These are phyloP conservation scores for Spisula subtruncata DNA, from an alignment of 2,888 invertebrate genomes.

Conservation along the genomic window DNA sequence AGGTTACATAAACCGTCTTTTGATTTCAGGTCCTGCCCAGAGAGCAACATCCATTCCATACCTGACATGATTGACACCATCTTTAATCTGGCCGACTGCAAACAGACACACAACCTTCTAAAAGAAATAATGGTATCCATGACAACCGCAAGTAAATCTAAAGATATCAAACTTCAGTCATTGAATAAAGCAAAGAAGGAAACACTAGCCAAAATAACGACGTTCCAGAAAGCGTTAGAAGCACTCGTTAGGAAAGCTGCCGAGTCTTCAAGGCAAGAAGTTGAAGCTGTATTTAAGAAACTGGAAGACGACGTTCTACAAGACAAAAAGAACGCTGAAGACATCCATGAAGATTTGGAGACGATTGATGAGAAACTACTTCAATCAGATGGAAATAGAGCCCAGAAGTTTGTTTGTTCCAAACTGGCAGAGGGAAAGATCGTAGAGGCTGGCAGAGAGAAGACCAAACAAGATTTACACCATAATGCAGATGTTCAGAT, in stretches of 20 bases:
- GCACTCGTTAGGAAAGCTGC: neutral
- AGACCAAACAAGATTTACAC: neutral
- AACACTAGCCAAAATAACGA: neutral
- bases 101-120: neutral
- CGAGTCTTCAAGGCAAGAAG: neutral
- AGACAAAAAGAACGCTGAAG: neutral
- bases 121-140: neutral
- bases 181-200: neutral
- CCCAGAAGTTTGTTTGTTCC: neutral
- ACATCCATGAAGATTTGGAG: neutral
- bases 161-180: neutral
- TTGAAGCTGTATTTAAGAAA: neutral
- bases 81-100: neutral
- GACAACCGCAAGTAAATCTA: neutral
- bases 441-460: neutral
- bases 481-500: neutral
- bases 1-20: too few species aligned
- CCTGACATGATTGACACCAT: conserved; percentile 27
- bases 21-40: neutral
- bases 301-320: neutral
- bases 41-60: conserved; percentile 20
- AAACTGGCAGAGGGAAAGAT: neutral
- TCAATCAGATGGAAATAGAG: neutral
- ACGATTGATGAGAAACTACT: neutral
- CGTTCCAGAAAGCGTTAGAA: neutral